phyloP scores from a whole-genome alignment of 2,113 vertebrate genomes.

The Chitala chitala region DNA sequence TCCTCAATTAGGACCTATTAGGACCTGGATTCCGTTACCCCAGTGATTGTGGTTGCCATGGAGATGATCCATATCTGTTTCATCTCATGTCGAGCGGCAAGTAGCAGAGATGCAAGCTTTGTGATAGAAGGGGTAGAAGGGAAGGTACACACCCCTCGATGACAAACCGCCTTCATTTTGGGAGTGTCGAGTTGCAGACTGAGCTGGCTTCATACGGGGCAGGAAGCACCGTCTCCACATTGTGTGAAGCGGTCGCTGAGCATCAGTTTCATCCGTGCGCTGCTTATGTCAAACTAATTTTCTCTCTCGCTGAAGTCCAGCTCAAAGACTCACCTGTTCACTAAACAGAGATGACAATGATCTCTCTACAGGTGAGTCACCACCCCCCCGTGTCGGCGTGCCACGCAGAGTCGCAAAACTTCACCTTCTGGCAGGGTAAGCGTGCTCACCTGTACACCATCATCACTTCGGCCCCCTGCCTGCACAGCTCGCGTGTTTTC shows the following conservation, averaged over 20 bases:
- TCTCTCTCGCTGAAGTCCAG: too few species aligned
- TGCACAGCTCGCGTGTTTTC: too few species aligned
- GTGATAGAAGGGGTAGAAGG: not conserved
- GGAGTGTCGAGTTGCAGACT: too few species aligned
- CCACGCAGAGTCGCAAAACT: conserved; percentile 88
- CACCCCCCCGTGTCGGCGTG: conserved; percentile 95
- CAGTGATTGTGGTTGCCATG: not conserved
- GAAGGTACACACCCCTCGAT: not conserved
- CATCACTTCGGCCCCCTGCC: too few species aligned
- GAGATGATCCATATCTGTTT: conserved; percentile 2
- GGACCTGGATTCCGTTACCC: not conserved
- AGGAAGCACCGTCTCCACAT: too few species aligned
- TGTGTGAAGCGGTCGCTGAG: too few species aligned
- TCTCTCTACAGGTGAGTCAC: conserved; percentile 81
- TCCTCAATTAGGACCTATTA: not conserved
- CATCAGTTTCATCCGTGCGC: too few species aligned
- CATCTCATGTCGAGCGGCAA: not conserved
- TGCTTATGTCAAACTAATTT: too few species aligned
- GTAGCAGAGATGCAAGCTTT: not conserved
- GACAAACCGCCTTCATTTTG: too few species aligned
- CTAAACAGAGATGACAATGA: not conserved
- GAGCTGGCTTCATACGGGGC: too few species aligned
- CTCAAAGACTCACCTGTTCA: too few species aligned
- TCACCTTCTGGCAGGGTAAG: conserved; percentile 94
- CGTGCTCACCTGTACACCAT: too few species aligned